Evolutionary conservation across 2,797 vertebrate species (phyloP).

Genomic region (Scyliorhinus canicula): DNA sequence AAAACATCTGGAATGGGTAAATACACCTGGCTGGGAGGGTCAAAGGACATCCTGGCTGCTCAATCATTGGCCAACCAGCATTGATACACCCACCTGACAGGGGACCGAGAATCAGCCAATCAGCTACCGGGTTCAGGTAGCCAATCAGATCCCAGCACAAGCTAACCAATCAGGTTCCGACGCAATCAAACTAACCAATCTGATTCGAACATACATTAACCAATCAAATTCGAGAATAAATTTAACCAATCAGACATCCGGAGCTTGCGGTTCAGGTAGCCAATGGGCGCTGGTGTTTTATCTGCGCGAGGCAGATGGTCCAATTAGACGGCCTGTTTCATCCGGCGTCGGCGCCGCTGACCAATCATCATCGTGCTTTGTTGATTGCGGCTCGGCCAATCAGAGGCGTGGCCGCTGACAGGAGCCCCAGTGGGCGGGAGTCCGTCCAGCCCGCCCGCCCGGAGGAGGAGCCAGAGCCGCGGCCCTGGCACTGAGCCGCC

Average conservation of each 20-base stretch:
- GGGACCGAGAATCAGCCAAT: neutral
- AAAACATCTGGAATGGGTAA: neutral
- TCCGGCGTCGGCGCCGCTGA: neutral
- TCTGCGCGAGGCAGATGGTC: neutral
- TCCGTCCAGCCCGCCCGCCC: too few species aligned
- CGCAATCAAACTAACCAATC: too few species aligned
- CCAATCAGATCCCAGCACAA: neutral
- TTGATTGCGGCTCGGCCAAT: neutral
- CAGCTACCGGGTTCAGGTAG: neutral
- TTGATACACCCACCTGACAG: too few species aligned
- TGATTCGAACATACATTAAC: too few species aligned
- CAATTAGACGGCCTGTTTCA: neutral
- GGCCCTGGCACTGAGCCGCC: neutral
- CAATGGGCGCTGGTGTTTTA: neutral
- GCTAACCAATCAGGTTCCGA: neutral
- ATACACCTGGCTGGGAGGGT: too few species aligned
- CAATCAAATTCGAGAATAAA: too few species aligned
- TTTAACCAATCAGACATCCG: neutral
- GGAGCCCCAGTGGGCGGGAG: too few species aligned
- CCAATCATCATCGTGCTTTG: neutral
- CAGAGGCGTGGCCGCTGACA: rapidly evolving
- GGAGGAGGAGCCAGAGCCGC: neutral
- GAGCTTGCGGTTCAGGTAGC: too few species aligned
- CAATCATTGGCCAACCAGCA: too few species aligned
- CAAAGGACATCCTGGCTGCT: too few species aligned